A percentile compares a stretch with the other conserved stretches of the same genome.
These are phyloP conservation scores for Stictonetta naevosa DNA, from an alignment of 2,113 vertebrate species.

Conservation along the genomic window DNA sequence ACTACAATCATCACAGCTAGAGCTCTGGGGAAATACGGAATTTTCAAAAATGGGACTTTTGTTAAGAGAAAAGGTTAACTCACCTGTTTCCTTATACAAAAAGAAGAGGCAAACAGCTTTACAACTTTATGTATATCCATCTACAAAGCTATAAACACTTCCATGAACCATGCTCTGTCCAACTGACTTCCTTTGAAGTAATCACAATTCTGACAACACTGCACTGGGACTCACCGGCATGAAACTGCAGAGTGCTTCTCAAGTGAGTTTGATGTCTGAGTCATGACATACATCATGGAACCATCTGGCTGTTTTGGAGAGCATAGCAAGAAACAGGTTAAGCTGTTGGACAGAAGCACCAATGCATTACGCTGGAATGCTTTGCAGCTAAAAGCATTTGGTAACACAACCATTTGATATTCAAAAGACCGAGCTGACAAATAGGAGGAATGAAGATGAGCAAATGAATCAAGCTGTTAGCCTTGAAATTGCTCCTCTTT, in stretches of 20 bases:
- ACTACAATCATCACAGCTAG: background rate
- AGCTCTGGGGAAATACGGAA: rapidly evolving
- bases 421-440: background rate
- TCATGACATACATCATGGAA: background rate
- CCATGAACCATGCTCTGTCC: background rate
- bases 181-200: background rate
- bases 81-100: background rate
- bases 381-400: background rate
- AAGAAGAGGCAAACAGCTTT: background rate
- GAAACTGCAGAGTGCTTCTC: background rate
- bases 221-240: background rate
- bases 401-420: background rate
- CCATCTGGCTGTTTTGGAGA: background rate
- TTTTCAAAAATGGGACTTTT: background rate
- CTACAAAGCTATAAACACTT: background rate
- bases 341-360: background rate
- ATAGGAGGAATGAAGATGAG: background rate
- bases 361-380: background rate
- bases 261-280: background rate
- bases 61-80: background rate
- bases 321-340: background rate
- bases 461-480: background rate
- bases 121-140: background rate
- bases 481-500: background rate
- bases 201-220: background rate